Evolutionary conservation across 2,888 invertebrate species (phyloP), one percentile per base, ranked within the genome.

Genomic region (Hyalella azteca): DNA sequence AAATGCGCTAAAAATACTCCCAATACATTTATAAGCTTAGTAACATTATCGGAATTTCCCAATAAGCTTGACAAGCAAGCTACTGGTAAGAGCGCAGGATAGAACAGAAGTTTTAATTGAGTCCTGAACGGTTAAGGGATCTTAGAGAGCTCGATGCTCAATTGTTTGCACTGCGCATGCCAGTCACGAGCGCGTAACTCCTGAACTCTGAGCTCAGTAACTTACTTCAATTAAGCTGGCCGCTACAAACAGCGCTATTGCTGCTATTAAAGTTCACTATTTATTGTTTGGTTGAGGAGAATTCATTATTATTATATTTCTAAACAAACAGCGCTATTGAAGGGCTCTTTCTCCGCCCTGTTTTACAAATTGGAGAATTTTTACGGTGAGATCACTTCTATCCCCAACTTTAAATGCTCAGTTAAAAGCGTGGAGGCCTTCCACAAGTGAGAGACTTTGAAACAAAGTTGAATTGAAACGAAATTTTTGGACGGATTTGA

Each of bases 111-210:
- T 54, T 54, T 54, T 54, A 54, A 54, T 54, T 22, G 29, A 54
- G 54, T 54, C 54, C 29, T 54, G 26, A 36, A 66, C 32, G 66
- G 66, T 29, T 66, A 66, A 66, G 66, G 4, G 66, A 66, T 66
- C 66, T 66, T 66, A 36, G 36, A 15, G 9, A 36, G 36, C 36
- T 19, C 66, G 66, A 66, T 66, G 66, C 66, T 66, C 66, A 29
- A 66, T 66, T 66, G 66, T 66, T 66, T 32, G 36, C 66, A 19
- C 36, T 9, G 13, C 36, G 66, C 32, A 66, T 32, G 32, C 66
- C 39, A 19, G 66, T 66, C 66, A 66, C 66, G 66, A 36, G 4
- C 66, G 26, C 13, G 66, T 39, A 36, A 66, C 66, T 66, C 36
- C 66, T 66, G 36, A 66, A 66, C 66, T 66, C 36, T 19, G 32